phyloP scores from a whole-genome alignment of 2,797 vertebrate genomes.

The Staurois parvus region DNA sequence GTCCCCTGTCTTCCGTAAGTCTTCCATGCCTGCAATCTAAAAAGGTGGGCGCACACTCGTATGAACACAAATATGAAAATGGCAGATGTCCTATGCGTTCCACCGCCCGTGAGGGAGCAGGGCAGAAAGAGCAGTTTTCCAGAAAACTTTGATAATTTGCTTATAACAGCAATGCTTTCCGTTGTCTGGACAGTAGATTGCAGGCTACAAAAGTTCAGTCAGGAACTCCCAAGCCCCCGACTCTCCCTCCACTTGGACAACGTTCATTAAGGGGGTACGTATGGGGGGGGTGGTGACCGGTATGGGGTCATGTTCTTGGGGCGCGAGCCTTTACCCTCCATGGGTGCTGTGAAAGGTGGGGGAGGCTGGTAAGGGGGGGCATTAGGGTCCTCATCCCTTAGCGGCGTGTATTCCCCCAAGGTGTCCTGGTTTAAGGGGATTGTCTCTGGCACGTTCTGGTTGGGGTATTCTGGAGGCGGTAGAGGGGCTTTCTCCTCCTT shows the following conservation, averaged over 20 bases:
- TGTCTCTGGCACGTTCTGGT: conserved; percentile 91
- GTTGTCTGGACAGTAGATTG: conserved; percentile 74
- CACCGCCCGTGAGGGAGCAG: conserved; percentile 66
- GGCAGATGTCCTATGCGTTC: conserved; percentile 74
- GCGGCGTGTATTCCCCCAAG: conserved; percentile 91
- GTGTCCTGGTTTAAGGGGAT: conserved; percentile 93
- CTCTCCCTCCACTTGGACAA: conserved; percentile 71
- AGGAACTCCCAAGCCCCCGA: conserved; percentile 84
- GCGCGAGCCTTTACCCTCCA: conserved; percentile 97
- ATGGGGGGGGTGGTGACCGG: conserved; percentile 96
- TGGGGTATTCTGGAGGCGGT: conserved; percentile 94
- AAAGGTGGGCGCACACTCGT: conserved; percentile 68
- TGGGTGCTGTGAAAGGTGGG: conserved; percentile 93
- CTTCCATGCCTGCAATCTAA: conserved; percentile 76
- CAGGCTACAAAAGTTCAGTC: conserved; percentile 73
- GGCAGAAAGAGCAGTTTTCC: conserved; percentile 5
- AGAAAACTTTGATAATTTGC: conserved; percentile 65
- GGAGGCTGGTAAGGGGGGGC: conserved; percentile 97
- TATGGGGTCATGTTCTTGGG: conserved; percentile 99
- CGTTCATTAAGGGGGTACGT: conserved; percentile 93
- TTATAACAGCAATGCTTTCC: conserved; percentile 67
- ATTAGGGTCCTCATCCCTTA: conserved; percentile 92
- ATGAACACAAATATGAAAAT: conserved; percentile 82
- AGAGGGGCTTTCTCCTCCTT: conserved; percentile 97
- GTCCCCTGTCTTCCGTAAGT: conserved; percentile 72